phyloP scores from a whole-genome alignment of 53 echinoderm and acorn worm genomes.

The Mesocentrotus franciscanus region DNA sequence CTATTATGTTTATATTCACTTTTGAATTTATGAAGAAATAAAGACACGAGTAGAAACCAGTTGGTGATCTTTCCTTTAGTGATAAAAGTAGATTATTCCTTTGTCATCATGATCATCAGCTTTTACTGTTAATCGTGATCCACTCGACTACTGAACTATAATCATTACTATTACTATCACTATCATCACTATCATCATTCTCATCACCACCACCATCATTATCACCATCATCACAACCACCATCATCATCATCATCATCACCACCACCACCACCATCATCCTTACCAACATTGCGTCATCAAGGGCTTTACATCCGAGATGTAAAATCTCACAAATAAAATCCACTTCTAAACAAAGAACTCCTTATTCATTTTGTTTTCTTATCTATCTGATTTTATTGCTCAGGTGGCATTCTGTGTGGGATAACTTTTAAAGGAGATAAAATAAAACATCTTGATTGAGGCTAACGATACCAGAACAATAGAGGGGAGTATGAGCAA shows the following conservation, averaged over 20 bases:
- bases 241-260: slow-evolving; percentile 15
- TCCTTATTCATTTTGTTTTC: slow-evolving; percentile 14
- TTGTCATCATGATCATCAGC: no score
- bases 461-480: slow-evolving; percentile 28
- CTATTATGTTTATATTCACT: no score
- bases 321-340: no score
- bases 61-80: no score
- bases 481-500: neutral
- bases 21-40: neutral
- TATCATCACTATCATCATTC: neutral
- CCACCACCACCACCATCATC: slow-evolving; percentile 2
- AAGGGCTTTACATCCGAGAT: neutral
- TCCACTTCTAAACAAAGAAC: neutral
- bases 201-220: slow-evolving; percentile 43
- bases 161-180: neutral
- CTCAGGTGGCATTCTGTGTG: slow-evolving; percentile 61
- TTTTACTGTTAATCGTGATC: no score
- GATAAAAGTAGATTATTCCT: no score
- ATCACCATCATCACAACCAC: slow-evolving; percentile 29
- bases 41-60: no score
- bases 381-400: slow-evolving; percentile 68
- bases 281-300: neutral
- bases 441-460: slow-evolving; percentile 54
- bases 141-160: no score
- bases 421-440: slow-evolving; percentile 42